phyloP scores from a whole-genome alignment of 2,888 invertebrate species.

The Cetonia aurata region DNA sequence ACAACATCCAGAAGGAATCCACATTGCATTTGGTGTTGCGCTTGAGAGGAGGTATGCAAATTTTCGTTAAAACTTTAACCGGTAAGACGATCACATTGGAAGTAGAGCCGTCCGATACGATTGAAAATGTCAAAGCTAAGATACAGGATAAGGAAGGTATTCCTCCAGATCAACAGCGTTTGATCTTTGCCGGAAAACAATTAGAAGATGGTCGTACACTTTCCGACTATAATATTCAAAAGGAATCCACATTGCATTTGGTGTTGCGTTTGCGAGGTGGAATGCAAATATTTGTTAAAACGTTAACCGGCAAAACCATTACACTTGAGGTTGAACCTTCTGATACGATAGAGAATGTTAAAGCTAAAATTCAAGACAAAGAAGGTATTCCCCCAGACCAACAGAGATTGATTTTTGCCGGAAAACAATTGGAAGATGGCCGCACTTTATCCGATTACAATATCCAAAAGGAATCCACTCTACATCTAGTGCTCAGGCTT shows the following conservation, averaged over 20 bases:
- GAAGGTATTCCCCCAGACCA: conserved; percentile 74
- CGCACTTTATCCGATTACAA: conserved; percentile 75
- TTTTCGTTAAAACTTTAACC: conserved; percentile 93
- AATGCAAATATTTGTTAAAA: conserved; percentile 77
- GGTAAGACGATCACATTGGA: conserved; percentile 77
- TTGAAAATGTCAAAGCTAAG: no score
- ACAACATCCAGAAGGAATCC: conserved; percentile 95
- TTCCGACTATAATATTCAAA: conserved; percentile 80
- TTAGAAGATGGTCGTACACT: conserved; percentile 86
- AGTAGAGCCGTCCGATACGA: conserved; percentile 86
- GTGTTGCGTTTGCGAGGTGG: conserved; percentile 94
- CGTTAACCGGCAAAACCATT: conserved; percentile 72
- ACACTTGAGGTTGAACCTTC: conserved; percentile 73
- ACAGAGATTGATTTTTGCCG: conserved; percentile 75
- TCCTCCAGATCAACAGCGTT: conserved; percentile 48
- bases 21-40: conserved; percentile 95
- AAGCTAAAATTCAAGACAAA: conserved; percentile 70
- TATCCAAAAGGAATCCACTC: conserved; percentile 74
- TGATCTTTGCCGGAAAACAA: conserved; percentile 93
- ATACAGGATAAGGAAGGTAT: no score
- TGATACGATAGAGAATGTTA: conserved; percentile 74
- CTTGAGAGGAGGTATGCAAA: conserved; percentile 95
- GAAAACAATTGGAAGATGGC: conserved; percentile 79
- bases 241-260: conserved; percentile 94
- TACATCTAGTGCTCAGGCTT: conserved; percentile 72